Percentiles rank a stretch among this genome's conserved stretches.
phyloP scores from a whole-genome alignment of 1,140 invertebrate species.

The Harlomillsia oculata region DNA sequence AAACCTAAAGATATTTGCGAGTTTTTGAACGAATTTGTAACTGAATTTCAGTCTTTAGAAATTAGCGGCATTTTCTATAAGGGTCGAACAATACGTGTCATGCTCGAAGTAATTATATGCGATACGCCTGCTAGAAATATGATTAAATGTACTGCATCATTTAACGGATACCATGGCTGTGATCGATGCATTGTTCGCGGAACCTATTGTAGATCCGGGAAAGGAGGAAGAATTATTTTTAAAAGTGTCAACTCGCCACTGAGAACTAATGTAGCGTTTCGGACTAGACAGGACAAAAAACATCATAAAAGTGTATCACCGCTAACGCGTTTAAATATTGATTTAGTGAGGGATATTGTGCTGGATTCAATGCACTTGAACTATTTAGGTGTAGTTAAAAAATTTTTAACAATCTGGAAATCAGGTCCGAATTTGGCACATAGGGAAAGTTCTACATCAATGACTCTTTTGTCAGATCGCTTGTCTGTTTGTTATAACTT shows the following conservation, averaged over 20 bases:
- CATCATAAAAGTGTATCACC: constrained; percentile 14
- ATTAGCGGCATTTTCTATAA: not conserved
- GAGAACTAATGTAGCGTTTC: constrained; percentile 37
- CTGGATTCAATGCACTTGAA: constrained; percentile 39
- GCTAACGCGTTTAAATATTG: not conserved
- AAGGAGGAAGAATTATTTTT: constrained; percentile 27
- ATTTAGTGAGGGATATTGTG: constrained; percentile 6
- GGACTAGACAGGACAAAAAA: constrained; percentile 1
- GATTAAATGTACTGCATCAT: constrained; percentile 38
- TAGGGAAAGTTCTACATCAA: not conserved
- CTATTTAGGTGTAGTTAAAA: constrained; percentile 37
- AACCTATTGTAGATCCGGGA: no score
- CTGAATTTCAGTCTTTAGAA: not conserved
- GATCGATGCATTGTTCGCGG: constrained; percentile 38
- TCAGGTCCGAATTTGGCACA: not conserved
- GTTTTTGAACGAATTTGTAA: not conserved
- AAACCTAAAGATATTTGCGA: not conserved
- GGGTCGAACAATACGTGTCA: not conserved
- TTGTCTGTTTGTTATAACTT: not conserved
- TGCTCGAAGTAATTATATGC: constrained; percentile 36
- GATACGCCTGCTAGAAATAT: constrained; percentile 41
- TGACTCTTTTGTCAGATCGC: not conserved
- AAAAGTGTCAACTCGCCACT: constrained; percentile 22
- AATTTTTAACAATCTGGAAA: constrained; percentile 36
- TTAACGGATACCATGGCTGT: constrained; percentile 39